Percentiles rank a stretch among this genome's conserved stretches.
phyloP scores from a whole-genome alignment of 2,797 vertebrate species.

The Psittacula echo region DNA sequence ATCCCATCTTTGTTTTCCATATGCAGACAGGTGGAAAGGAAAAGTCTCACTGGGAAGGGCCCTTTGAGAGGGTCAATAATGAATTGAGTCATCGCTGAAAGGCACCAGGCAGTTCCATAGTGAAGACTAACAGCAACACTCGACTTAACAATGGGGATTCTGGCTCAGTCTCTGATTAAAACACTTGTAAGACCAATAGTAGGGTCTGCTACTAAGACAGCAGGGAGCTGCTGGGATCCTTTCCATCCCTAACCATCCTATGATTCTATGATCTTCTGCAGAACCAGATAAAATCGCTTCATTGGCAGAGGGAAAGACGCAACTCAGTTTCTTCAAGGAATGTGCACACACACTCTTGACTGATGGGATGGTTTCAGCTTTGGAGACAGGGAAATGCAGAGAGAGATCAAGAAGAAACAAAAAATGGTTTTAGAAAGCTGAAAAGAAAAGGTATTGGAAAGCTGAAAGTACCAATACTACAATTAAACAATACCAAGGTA shows the following conservation, averaged over 20 bases:
- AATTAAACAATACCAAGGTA: no score
- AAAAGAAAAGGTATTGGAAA: neutral
- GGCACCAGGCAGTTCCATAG: neutral
- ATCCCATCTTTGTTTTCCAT: fast-evolving
- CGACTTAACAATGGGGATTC: neutral
- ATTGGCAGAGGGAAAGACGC: neutral
- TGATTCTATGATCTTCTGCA: neutral
- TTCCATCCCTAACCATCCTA: neutral
- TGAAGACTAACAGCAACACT: neutral
- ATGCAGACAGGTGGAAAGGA: neutral
- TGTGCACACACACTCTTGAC: neutral
- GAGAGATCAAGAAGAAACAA: neutral
- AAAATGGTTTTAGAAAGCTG: neutral
- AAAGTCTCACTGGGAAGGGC: neutral
- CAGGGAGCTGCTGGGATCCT: neutral
- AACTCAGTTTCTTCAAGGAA: neutral
- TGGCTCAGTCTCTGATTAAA: neutral
- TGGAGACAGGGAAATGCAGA: neutral
- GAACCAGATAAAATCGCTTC: neutral
- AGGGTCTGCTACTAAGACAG: neutral
- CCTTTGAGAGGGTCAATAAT: neutral
- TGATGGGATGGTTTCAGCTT: neutral
- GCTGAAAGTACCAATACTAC: neutral
- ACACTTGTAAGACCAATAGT: neutral
- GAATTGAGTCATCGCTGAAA: neutral